Base-by-base conservation (phyloP, 2,113 vertebrate species). In the Macrotis lagotis region DNA sequence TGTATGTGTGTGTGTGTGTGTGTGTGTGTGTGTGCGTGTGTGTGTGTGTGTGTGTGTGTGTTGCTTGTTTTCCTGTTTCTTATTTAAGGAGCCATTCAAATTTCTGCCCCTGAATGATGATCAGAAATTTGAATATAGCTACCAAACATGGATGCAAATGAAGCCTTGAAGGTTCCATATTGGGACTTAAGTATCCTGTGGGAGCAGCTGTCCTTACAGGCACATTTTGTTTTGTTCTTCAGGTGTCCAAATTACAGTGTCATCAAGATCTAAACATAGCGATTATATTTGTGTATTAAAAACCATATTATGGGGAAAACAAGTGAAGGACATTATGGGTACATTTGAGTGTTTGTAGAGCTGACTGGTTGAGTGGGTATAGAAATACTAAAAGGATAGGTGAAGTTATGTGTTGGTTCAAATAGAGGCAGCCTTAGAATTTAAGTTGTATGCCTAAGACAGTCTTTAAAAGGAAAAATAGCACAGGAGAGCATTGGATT, bases 261-360 rank as follows among this genome's bases (percentile, higher is more conserved):
- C 51, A 95, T 52, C 92, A 93, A 88, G 59, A 47, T 50, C 48
- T 47, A 4, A 90, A 24, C 3, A 0, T 48, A n/a, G 66, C 66
- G 44, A 49, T 94, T 94, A 95, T 37, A 55, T 95, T 89, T 96
- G 96, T 97, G 0, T 97, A 88, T 88, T 94, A 92, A 91, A 50
- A 97, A 97, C 93, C 93, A 92, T 97, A 93, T 96, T 97, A 28
- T 92, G 90, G 95, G 93, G 51, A 90, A 97, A 96, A 96, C 93
- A 97, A 44, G 3, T 28, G 44, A 49, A 52, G 91, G 51, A 44
- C 51, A 48, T 93, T 9, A 16, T 50, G 28, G 83, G 47, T 94
- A 88, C 91, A n/a, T 90, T 51, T 49, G n/a, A 14, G 83, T 93
- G 91, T 96, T 93, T 49, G 92, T 89, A 47, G 93, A 59, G 24